Conservation (phyloP, 1,140 invertebrate species). For the Formica selysi region DNA sequence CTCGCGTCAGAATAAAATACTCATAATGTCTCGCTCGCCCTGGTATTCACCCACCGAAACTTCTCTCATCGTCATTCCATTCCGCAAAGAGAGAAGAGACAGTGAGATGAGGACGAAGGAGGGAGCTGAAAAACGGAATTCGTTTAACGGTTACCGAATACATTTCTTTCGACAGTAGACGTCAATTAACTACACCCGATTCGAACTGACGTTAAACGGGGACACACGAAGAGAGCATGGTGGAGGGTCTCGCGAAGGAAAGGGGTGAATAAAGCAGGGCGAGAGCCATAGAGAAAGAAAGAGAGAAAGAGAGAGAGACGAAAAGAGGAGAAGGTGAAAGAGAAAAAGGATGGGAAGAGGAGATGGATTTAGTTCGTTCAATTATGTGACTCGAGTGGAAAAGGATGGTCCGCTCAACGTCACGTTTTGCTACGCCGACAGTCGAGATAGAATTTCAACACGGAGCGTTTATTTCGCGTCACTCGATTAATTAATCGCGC, state of each 20-base stretch:
- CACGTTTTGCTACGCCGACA: slow-evolving; percentile 68
- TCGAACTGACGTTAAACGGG: slow-evolving; percentile 74
- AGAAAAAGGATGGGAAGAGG: neutral
- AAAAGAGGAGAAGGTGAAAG: slow-evolving; percentile 1
- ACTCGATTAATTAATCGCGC: slow-evolving; percentile 67
- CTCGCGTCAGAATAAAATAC: slow-evolving; percentile 53
- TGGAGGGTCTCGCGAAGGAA: slow-evolving; percentile 37
- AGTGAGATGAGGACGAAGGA: neutral
- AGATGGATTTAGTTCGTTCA: slow-evolving; percentile 73
- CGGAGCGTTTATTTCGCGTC: slow-evolving; percentile 67
- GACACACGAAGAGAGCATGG: slow-evolving; percentile 50
- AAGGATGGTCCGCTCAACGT: slow-evolving; percentile 68
- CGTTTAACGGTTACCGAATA: slow-evolving; percentile 75
- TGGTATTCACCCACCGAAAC: neutral
- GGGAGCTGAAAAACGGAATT: slow-evolving; percentile 67
- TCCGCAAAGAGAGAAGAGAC: slow-evolving; percentile 36
- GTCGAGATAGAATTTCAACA: slow-evolving; percentile 49
- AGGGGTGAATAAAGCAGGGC: slow-evolving; percentile 36
- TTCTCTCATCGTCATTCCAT: slow-evolving; percentile 43
- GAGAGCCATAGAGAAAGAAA: neutral
- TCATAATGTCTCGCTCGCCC: slow-evolving; percentile 15
- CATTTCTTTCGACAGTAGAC: slow-evolving; percentile 75
- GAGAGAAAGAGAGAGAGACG: neutral
- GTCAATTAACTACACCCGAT: slow-evolving; percentile 74
- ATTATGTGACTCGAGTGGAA: slow-evolving; percentile 75